These are phyloP conservation scores for Ciconia maguari DNA, from an alignment of 2,113 vertebrate genomes.

Conservation along the genomic window DNA sequence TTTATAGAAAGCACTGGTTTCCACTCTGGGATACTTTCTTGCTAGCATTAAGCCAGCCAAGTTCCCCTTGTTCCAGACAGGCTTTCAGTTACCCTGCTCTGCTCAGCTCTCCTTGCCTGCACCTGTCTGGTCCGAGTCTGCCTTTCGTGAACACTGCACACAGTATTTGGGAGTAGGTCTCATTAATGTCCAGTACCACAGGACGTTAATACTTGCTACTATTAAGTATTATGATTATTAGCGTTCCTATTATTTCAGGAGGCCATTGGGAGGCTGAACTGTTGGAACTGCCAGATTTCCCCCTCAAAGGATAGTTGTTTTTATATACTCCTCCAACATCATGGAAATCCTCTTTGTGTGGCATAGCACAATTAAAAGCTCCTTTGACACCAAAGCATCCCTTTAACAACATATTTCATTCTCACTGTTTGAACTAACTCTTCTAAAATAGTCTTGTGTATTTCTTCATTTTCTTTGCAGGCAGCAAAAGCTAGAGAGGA, in stretches of 20 bases:
- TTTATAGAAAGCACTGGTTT: constrained; percentile 42
- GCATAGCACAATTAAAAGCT: not conserved
- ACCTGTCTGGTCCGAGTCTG: not conserved
- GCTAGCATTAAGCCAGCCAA: not conserved
- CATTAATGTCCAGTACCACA: not conserved
- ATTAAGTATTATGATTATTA: not conserved
- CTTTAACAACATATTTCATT: not conserved
- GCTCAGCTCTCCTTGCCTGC: not conserved
- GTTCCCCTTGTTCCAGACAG: not conserved
- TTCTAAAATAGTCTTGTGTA: not conserved
- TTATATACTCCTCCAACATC: not conserved
- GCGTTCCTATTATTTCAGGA: not conserved
- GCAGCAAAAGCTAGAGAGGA: constrained; percentile 67
- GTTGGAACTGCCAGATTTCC: not conserved
- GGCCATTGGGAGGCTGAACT: not conserved
- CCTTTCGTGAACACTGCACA: not conserved
- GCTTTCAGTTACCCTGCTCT: not conserved
- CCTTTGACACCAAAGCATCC: not conserved
- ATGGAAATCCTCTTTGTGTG: not conserved
- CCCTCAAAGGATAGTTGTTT: not conserved
- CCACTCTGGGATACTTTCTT: not conserved
- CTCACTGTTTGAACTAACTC: not conserved
- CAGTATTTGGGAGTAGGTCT: not conserved
- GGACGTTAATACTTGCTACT: not conserved
- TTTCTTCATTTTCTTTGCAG: constrained; percentile 55